These are phyloP conservation scores for Myrmecophaga tridactyla DNA, from an alignment of 2,113 vertebrate species.

Conservation along the genomic window DNA sequence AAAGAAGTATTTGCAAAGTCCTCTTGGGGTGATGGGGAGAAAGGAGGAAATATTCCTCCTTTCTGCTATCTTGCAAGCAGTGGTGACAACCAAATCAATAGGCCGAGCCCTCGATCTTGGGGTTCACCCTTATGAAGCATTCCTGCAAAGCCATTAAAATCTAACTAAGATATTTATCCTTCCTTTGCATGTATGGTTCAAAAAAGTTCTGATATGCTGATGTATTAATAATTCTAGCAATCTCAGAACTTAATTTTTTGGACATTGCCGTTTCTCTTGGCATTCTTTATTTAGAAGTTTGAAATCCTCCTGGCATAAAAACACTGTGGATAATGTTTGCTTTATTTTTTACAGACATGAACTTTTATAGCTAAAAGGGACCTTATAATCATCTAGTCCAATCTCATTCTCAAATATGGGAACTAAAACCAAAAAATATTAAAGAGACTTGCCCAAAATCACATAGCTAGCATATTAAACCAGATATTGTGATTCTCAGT, in stretches of 20 bases:
- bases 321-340: neutral
- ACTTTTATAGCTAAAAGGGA: neutral
- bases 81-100: no score
- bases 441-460: neutral
- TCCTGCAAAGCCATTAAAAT: neutral
- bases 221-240: conserved; percentile 20
- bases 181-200: neutral
- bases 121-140: no score
- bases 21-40: no score
- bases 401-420: neutral
- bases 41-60: no score
- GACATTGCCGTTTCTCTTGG: neutral
- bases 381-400: neutral
- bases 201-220: neutral
- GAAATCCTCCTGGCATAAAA: neutral
- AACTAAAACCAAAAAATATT: neutral
- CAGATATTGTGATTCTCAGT: neutral
- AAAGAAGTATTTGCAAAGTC: no score
- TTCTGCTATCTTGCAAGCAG: no score
- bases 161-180: neutral
- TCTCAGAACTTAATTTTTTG: neutral
- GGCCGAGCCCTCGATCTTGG: no score
- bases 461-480: neutral
- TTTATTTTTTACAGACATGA: neutral
- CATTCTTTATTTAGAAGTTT: neutral